Evolutionary conservation across 2,797 vertebrate species (phyloP).

Genomic region (Ibycter americanus): DNA sequence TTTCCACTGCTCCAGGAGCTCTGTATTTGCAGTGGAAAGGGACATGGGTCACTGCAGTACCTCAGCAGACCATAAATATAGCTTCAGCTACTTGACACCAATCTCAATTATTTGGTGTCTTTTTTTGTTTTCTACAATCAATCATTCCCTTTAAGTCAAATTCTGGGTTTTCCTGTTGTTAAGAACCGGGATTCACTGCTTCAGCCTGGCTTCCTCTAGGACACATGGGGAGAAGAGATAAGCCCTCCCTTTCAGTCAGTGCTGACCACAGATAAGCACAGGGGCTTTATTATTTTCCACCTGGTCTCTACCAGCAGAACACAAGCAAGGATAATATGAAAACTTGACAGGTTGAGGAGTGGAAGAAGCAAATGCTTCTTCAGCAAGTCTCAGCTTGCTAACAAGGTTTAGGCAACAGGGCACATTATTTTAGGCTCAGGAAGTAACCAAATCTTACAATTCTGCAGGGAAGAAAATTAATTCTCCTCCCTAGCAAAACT

Average conservation of each 20-base stretch:
- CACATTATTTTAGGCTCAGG: background rate
- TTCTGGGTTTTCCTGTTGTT: conserved; percentile 40
- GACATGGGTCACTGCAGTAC: background rate
- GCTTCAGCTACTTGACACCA: background rate
- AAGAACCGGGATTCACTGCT: background rate
- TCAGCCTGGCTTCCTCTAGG: conserved; percentile 45
- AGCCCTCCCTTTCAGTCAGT: conserved; percentile 9
- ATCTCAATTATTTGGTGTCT: background rate
- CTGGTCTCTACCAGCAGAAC: background rate
- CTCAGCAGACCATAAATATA: background rate
- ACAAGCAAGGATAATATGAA: background rate
- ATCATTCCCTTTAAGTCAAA: background rate
- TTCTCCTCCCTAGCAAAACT: conserved; percentile 20
- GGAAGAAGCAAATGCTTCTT: background rate
- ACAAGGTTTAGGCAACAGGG: background rate
- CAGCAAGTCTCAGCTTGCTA: background rate
- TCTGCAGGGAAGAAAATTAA: background rate
- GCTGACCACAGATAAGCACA: conserved; percentile 48
- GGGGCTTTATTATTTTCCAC: conserved; percentile 35
- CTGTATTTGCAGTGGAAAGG: background rate
- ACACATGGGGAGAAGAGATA: conserved; percentile 43
- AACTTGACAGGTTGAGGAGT: background rate
- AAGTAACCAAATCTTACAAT: background rate
- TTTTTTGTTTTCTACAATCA: background rate
- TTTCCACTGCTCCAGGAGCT: background rate